Conservation (phyloP, 2,113 vertebrate species). For the Gymnobelideus leadbeateri region DNA sequence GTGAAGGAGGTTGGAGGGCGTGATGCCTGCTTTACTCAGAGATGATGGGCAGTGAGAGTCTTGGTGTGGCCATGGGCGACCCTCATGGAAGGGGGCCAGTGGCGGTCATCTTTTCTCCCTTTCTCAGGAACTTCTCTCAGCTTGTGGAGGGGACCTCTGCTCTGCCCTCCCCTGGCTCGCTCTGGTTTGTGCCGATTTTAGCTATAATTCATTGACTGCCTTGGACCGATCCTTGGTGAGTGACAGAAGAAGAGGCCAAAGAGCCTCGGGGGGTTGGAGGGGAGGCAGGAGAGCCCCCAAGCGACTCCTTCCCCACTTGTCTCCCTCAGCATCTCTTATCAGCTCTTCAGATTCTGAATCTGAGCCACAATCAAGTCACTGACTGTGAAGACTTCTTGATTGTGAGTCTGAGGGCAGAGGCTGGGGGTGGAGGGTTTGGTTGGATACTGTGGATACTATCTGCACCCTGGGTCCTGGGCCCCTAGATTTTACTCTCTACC, state of each 20-base stretch:
- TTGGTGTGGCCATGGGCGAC: not conserved
- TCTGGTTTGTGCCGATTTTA: conserved; percentile 94
- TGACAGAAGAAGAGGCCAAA: conserved; percentile 20
- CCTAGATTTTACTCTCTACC: not conserved
- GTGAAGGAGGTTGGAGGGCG: conserved; percentile 80
- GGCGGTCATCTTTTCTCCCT: not conserved
- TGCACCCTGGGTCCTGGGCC: not conserved
- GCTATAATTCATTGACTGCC: conserved; percentile 91
- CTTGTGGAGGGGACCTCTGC: conserved; percentile 96
- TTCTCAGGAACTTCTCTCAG: conserved; percentile 93
- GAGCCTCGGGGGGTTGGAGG: conserved; percentile 15
- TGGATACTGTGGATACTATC: accelerated
- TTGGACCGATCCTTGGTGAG: conserved; percentile 96
- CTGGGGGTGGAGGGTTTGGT: not conserved
- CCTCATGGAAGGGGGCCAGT: not conserved
- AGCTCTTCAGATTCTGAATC: conserved; percentile 90
- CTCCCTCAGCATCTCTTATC: conserved; percentile 88
- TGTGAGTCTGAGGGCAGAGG: conserved; percentile 72
- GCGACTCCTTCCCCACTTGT: conserved; percentile 23
- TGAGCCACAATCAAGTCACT: conserved; percentile 96
- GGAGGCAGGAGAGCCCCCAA: not conserved
- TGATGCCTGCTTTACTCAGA: not conserved
- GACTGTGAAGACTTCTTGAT: conserved; percentile 91
- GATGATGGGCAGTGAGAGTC: conserved; percentile 5
- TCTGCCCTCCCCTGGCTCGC: conserved; percentile 96